Base-by-base conservation (phyloP, 37 sponge, comb jelly and placozoan species). In the Amphimedon queenslandica region DNA sequence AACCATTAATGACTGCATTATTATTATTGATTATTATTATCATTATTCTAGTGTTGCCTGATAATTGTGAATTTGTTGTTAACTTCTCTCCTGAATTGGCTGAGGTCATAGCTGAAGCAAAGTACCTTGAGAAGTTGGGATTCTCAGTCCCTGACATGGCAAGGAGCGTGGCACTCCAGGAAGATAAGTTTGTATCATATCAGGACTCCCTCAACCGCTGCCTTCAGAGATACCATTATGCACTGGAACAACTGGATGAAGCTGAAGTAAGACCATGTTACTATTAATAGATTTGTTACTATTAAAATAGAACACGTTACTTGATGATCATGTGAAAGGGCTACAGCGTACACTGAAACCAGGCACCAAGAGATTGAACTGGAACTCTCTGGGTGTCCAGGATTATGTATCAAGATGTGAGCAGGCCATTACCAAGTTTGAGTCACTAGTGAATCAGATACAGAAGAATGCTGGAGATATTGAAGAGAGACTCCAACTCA, bases 381-480 rank as follows among this genome's bases (percentile, higher is more conserved):
- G 99, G 99, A 99, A 93, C 72, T 89, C 94, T 1, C 87, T 99
- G 39, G 99, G 94, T 30, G 94, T 95, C 57, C 84, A 82, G n/a
- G 99, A 99, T 67, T 99, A 91, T 78, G 90, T 96, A 58, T 53
- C 82, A 53, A 84, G 90, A 71, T 95, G 93, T 70, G 96, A 95
- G 69, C 82, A 90, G 91, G 84, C 87, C 13, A 71, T 96, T 58
- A 92, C 81, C 76, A 99, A 94, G 77, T 94, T 99, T 80, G 96
- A 95, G 84, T 93, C 96, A 10, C 87, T 99, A 47, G 90, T 78
- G 75, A 92, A 88, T 70, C 99, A 95, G 75, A 72, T 99, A 20
- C 94, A 88, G 71, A 94, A 97, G 90, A 97, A 97, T 85, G 93
- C 99, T 24, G 81, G 81, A 0, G 99, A 99, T 69, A 99, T 99